A percentile compares a stretch with the other conserved stretches of the same genome.
phyloP scores from a whole-genome alignment of 2,888 invertebrate species.

The Colletes collaris region DNA sequence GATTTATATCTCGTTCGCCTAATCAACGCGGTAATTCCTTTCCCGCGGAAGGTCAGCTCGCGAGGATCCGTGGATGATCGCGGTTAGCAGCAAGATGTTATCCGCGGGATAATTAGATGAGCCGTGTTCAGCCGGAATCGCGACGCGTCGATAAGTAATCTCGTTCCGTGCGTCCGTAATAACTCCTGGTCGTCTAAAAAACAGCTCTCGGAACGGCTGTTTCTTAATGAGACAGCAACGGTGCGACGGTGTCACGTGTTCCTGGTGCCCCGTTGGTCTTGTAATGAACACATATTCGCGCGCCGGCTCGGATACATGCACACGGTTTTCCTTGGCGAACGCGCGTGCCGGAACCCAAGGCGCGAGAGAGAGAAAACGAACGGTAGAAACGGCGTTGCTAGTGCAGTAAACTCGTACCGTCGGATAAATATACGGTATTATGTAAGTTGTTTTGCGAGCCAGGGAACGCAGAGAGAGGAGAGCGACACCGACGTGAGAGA shows the following conservation, averaged over 20 bases:
- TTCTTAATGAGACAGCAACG: constrained; percentile 53
- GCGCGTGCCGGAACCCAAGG: constrained; percentile 26
- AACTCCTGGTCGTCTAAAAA: constrained; percentile 10
- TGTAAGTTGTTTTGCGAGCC: constrained; percentile 75
- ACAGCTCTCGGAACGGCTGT: background rate
- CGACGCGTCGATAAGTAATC: constrained; percentile 36
- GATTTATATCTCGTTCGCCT: no score
- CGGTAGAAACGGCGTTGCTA: constrained; percentile 54
- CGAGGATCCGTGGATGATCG: background rate
- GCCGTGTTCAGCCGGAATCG: constrained; percentile 2
- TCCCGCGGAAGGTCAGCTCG: background rate
- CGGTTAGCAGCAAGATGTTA: constrained; percentile 11
- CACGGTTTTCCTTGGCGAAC: constrained; percentile 28
- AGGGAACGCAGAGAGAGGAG: constrained; percentile 33
- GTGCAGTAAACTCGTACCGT: constrained; percentile 64
- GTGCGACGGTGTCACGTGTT: constrained; percentile 15
- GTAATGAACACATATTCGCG: constrained; percentile 44
- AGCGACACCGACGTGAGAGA: constrained; percentile 38
- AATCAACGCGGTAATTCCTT: no score
- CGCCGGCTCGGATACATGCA: background rate
- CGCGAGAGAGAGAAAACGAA: background rate
- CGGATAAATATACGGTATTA: constrained; percentile 76
- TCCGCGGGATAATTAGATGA: constrained; percentile 42
- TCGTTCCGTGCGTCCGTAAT: constrained; percentile 5
- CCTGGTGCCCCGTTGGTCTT: background rate